Conservation (phyloP, 2,113 vertebrate genomes). For the Corvus hawaiiensis region DNA sequence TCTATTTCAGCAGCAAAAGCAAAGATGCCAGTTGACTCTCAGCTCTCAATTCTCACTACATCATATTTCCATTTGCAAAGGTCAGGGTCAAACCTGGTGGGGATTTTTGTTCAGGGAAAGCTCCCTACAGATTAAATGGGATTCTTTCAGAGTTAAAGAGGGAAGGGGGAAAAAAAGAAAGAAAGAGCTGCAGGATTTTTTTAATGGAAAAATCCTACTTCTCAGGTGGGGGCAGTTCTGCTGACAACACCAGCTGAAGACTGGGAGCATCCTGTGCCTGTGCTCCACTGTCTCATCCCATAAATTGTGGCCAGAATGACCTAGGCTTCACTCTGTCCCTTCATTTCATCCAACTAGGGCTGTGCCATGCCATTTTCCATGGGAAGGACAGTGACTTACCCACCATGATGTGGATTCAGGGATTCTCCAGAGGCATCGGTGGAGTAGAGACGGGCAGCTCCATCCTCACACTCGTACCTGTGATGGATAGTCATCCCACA, state of each 20-base stretch:
- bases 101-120: neutral
- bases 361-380: neutral
- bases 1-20: slow-evolving; percentile 27
- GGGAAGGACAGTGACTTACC: neutral
- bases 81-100: slow-evolving; percentile 12
- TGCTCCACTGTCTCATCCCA: neutral
- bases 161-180: neutral
- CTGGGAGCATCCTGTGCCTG: neutral
- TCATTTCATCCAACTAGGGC: neutral
- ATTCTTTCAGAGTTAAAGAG: neutral
- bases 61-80: slow-evolving; percentile 51
- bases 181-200: neutral
- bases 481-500: neutral
- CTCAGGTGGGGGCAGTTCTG: neutral
- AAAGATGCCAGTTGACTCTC: slow-evolving; percentile 18
- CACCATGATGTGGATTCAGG: neutral
- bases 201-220: neutral
- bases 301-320: neutral
- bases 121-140: slow-evolving; percentile 9
- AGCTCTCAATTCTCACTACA: slow-evolving; percentile 36
- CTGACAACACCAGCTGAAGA: neutral
- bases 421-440: neutral
- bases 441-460: neutral
- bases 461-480: neutral
- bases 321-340: neutral